A percentile compares a stretch with the other conserved stretches of the same genome.
These are phyloP conservation scores for Callimico goeldii DNA, from an alignment of 2,797 vertebrate genomes.

Conservation along the genomic window DNA sequence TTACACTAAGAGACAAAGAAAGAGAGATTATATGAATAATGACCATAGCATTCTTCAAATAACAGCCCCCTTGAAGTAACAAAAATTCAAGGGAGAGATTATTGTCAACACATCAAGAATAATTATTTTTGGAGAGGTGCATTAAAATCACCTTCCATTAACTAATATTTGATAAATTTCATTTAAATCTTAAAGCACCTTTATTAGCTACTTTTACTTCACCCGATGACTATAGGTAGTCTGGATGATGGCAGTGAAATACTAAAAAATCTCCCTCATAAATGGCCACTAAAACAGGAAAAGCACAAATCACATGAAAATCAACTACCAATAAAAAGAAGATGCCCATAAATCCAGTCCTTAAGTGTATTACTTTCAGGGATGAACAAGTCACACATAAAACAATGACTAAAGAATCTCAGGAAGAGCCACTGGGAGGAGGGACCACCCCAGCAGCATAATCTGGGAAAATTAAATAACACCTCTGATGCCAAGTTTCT, in stretches of 20 bases:
- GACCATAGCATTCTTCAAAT: neutral
- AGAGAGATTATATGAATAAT: neutral
- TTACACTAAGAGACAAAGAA: constrained; percentile 85
- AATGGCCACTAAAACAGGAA: neutral
- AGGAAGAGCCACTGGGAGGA: too few species aligned
- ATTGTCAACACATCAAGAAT: neutral
- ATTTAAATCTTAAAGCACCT: neutral
- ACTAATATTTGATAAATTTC: neutral
- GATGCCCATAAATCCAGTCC: neutral
- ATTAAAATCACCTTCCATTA: neutral
- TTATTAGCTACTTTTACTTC: neutral
- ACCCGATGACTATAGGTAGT: neutral
- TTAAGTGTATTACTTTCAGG: neutral
- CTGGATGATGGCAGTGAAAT: neutral
- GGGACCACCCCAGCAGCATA: neutral
- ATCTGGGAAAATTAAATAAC: neutral
- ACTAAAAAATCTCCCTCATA: neutral
- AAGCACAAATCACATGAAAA: neutral
- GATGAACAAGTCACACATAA: neutral
- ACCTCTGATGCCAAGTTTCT: neutral
- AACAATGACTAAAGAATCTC: neutral
- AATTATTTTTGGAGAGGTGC: neutral
- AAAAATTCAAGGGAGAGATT: neutral
- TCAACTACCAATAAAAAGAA: neutral
- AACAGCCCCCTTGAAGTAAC: neutral